phyloP scores from a whole-genome alignment of 2,888 invertebrate genomes.

The Syrphus vitripennis region DNA sequence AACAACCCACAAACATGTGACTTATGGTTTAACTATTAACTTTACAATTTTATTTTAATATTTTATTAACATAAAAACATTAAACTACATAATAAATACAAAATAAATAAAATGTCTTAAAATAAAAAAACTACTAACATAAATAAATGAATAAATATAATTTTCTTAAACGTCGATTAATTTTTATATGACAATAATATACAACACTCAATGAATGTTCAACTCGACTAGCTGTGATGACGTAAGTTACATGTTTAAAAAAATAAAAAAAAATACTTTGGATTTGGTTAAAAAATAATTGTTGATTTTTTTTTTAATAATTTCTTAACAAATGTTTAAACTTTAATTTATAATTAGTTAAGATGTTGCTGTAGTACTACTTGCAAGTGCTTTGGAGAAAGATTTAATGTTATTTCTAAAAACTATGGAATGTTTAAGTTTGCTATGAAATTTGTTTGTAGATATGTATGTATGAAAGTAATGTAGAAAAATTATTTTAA shows the following conservation, averaged over 20 bases:
- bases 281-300: background rate
- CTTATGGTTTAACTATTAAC: background rate
- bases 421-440: background rate
- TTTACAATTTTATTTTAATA: conserved; percentile 8
- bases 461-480: background rate
- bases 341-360: background rate
- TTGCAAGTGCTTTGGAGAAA: conserved; percentile 14
- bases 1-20: background rate
- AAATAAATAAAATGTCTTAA: conserved; percentile 15
- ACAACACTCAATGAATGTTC: background rate
- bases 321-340: background rate
- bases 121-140: background rate
- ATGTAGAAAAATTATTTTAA: conserved; percentile 24
- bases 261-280: conserved; percentile 6
- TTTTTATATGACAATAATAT: background rate
- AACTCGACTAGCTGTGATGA: background rate
- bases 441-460: background rate
- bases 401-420: background rate
- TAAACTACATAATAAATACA: conserved; percentile 19
- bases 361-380: background rate
- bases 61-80: background rate
- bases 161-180: background rate
- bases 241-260: background rate
- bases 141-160: background rate
- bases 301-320: background rate